Percentiles rank a stretch among this genome's conserved stretches.
Conservation (phyloP, 2,797 vertebrate genomes). For the Alfaro cultratus region DNA sequence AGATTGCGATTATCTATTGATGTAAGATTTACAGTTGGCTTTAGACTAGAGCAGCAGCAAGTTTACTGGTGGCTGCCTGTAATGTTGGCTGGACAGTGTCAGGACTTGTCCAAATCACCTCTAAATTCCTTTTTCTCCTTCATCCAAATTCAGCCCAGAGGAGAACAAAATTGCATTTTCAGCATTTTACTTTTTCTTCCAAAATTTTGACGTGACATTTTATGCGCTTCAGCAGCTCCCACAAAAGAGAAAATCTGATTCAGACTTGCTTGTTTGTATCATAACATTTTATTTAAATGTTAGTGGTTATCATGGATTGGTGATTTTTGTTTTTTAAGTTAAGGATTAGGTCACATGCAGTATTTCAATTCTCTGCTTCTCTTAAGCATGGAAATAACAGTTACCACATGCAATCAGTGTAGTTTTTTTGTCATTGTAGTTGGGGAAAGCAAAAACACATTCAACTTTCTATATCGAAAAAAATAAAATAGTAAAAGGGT, state of each 20-base stretch:
- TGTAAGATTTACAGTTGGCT: constrained; percentile 47
- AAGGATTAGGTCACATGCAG: constrained; percentile 16
- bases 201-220: constrained; percentile 6
- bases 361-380: constrained; percentile 10
- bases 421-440: neutral
- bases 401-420: constrained; percentile 8
- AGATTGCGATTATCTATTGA: constrained; percentile 39
- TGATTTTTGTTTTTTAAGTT: constrained; percentile 25
- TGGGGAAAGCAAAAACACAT: neutral
- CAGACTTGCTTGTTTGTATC: constrained; percentile 6
- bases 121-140: constrained; percentile 22
- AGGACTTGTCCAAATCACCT: constrained; percentile 33
- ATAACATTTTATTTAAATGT: constrained; percentile 20
- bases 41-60: constrained; percentile 28
- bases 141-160: constrained; percentile 9
- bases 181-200: constrained; percentile 11
- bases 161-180: constrained; percentile 9
- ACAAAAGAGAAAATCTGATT: constrained; percentile 6
- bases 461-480: neutral
- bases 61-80: constrained; percentile 27
- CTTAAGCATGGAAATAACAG: constrained; percentile 30
- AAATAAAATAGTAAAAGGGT: neutral
- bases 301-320: neutral
- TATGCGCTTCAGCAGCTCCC: constrained; percentile 4
- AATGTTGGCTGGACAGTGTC: constrained; percentile 32